These are phyloP conservation scores for Notocelia uddmanniana DNA, from an alignment of 2,888 invertebrate species.

Conservation along the genomic window DNA sequence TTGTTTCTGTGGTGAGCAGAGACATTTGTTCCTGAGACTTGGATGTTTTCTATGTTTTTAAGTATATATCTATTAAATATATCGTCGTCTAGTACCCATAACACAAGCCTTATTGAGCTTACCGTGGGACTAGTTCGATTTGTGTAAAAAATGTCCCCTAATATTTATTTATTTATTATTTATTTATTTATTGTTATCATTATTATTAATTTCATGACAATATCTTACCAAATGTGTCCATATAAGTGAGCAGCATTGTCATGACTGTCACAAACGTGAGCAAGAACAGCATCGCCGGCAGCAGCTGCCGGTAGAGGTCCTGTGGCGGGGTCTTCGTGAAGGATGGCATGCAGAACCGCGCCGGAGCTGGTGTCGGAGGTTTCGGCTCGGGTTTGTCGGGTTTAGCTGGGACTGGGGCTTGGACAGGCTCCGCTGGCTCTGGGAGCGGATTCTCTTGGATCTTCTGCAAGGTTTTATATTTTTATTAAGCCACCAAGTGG, in stretches of 20 bases:
- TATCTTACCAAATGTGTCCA: conserved; percentile 91
- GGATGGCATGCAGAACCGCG: conserved; percentile 62
- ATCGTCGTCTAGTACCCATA: no score
- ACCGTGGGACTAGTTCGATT: no score
- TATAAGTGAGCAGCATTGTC: conserved; percentile 91
- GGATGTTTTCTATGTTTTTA: no score
- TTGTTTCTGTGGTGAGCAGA: no score
- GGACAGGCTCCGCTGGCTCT: conserved; percentile 41
- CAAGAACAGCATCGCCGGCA: conserved; percentile 90
- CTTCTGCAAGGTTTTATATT: conserved; percentile 60
- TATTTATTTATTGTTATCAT: no score
- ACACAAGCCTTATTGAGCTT: no score
- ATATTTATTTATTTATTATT: no score
- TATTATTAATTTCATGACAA: not conserved
- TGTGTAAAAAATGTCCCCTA: no score
- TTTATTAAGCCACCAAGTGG: no score
- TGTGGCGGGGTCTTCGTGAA: conserved; percentile 77
- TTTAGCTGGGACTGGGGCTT: conserved; percentile 32
- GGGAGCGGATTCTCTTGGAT: conserved; percentile 60
- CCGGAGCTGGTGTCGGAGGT: conserved; percentile 58
- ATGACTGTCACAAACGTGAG: conserved; percentile 93
- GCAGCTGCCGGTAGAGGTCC: conserved; percentile 80
- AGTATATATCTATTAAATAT: no score
- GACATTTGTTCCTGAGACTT: no score
- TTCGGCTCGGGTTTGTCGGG: conserved; percentile 47